Base-by-base conservation (phyloP, 1,140 invertebrate species). In the Cotesia typhae region DNA sequence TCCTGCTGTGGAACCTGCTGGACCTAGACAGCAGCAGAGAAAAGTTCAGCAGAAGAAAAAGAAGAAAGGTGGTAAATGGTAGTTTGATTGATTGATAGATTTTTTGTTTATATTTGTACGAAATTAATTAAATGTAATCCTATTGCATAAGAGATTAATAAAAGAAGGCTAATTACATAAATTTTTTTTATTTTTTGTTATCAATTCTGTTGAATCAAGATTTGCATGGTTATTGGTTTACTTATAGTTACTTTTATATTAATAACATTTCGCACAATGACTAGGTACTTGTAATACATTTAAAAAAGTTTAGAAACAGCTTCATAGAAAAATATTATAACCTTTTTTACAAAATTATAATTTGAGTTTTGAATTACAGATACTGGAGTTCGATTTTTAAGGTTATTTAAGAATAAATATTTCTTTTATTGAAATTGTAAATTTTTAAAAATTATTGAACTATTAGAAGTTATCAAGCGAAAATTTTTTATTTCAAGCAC, bases 41-140 rank as follows among this genome's bases (percentile, higher is more conserved):
- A 91, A 91, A 79, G 88, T 89, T 20, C 87, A 88, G 71, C 89
- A 89, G 10, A 90, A 91, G 76, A 91, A 91, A 75, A 91, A 91
- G 78, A 91, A 91, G 81, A 90, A 90, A 65, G 89, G 89, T 73
- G 84, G 87, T 28, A 88, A 88, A 69, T 89, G 85, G 87, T 87
- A 79, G 80, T 14, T n/a, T 51, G 10, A 20, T 38, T 57, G 41
- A 47, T 47, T 47, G 2, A 6, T 47, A 47, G 10, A 47, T 51
- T 65, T 70, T 17, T 6, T 67, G 63, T 71, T 36, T 28, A 69
- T 64, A 20, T 64, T 63, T 71, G 20, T 66, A 60, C 20, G 71
- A 63, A 41, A 41, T 47, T 10, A 69, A 41, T 55, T 66, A 38
- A 51, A 28, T 28, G 28, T 28, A 28, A 28, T 28, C 28, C 28